Conservation (phyloP, 2,888 invertebrate genomes). For the Philereme vetulata region DNA sequence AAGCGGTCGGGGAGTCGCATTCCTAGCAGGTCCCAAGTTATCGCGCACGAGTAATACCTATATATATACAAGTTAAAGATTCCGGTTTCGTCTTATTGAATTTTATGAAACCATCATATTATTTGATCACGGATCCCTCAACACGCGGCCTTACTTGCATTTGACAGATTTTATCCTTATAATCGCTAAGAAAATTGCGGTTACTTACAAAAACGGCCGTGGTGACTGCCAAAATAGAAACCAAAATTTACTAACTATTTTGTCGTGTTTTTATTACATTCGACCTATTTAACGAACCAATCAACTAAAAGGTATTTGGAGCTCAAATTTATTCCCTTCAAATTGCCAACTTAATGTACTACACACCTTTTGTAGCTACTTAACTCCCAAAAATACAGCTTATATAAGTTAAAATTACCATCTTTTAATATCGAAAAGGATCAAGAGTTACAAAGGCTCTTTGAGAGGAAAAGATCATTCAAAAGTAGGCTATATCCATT, state of each 20-base stretch:
- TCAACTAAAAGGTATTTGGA: conserved; percentile 27
- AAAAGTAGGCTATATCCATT: conserved; percentile 21
- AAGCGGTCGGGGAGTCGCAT: too few relatives aligned
- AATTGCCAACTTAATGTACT: conserved; percentile 23
- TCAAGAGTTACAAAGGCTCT: conserved; percentile 10
- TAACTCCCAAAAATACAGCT: conserved; percentile 14
- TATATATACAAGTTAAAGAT: too few relatives aligned
- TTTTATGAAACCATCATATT: too few relatives aligned
- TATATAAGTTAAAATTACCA: conserved; percentile 1
- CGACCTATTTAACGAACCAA: conserved; percentile 27
- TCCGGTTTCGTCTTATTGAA: too few relatives aligned
- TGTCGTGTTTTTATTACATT: conserved; percentile 6
- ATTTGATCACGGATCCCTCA: too few relatives aligned
- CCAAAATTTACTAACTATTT: conserved; percentile 7
- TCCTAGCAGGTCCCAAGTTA: too few relatives aligned
- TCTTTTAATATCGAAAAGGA: conserved; percentile 6
- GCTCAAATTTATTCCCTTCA: conserved; percentile 26
- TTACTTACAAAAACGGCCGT: not conserved
- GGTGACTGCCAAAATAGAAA: conserved; percentile 6
- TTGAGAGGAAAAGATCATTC: conserved; percentile 14
- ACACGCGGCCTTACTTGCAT: too few relatives aligned
- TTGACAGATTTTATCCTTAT: too few relatives aligned
- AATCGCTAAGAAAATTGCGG: too few relatives aligned
- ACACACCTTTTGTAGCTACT: conserved; percentile 15
- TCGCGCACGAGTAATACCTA: too few relatives aligned